A percentile compares a stretch with the other conserved stretches of the same genome.
phyloP scores from a whole-genome alignment of 1,140 invertebrate genomes.

The Sesamia nonagrioides region DNA sequence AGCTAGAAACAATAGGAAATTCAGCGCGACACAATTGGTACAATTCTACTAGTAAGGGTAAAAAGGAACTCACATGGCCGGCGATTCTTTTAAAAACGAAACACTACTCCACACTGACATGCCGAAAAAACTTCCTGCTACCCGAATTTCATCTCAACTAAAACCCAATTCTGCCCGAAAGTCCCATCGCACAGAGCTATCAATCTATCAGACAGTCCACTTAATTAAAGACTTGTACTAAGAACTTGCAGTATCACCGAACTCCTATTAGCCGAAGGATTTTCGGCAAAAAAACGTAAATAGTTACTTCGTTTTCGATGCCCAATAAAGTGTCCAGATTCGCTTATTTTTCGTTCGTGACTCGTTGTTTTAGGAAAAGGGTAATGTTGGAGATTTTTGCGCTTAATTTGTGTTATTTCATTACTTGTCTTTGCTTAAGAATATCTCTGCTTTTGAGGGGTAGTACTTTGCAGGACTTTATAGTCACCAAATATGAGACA shows the following conservation, averaged over 20 bases:
- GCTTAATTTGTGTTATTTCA: too few relatives aligned
- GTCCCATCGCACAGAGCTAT: constrained; percentile 33
- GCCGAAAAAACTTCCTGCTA: background rate
- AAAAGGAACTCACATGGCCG: too few relatives aligned
- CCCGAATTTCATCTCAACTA: constrained; percentile 14
- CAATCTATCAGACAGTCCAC: constrained; percentile 42
- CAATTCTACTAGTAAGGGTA: too few relatives aligned
- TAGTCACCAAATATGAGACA: too few relatives aligned
- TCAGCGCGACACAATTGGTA: too few relatives aligned
- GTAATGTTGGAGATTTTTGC: background rate
- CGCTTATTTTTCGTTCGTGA: constrained; percentile 6
- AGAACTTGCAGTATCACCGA: constrained; percentile 32
- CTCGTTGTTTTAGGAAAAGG: background rate
- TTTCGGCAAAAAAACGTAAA: constrained; percentile 31
- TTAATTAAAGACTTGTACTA: constrained; percentile 36
- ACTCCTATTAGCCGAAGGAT: constrained; percentile 14
- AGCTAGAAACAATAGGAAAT: too few relatives aligned
- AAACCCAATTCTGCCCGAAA: background rate
- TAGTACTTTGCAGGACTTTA: too few relatives aligned
- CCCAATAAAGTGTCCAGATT: constrained; percentile 40
- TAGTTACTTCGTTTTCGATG: constrained; percentile 3
- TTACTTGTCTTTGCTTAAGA: too few relatives aligned
- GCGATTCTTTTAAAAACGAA: background rate
- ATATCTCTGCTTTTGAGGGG: background rate
- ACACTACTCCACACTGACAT: background rate